Evolutionary conservation across 1,140 invertebrate species (phyloP).

Genomic region (roundworm (Caenorhabditis elegans)): WBcel235 BX284604.4:6203001-6203500

Average conservation of each 20-base stretch:
- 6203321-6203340: too few species aligned
- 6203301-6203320: too few species aligned
- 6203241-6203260: conserved; percentile 54
- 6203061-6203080: neutral
- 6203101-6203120: neutral
- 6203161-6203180: neutral
- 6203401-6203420: conserved; percentile 60
- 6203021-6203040: too few species aligned
- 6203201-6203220: conserved; percentile 55
- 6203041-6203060: too few species aligned
- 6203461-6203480: conserved; percentile 57
- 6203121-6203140: neutral
- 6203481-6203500: conserved; percentile 58
- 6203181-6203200: conserved; percentile 43
- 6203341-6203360: too few species aligned
- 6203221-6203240: conserved; percentile 45
- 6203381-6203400: too few species aligned
- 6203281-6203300: too few species aligned
- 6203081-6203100: neutral
- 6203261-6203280: conserved; percentile 57
- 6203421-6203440: conserved; percentile 60
- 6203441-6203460: conserved; percentile 64
- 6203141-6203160: neutral
- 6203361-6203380: too few species aligned
- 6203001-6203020: too few species aligned